phyloP scores from a whole-genome alignment of 2,888 invertebrate species.

The Halictus quadricinctus region DNA sequence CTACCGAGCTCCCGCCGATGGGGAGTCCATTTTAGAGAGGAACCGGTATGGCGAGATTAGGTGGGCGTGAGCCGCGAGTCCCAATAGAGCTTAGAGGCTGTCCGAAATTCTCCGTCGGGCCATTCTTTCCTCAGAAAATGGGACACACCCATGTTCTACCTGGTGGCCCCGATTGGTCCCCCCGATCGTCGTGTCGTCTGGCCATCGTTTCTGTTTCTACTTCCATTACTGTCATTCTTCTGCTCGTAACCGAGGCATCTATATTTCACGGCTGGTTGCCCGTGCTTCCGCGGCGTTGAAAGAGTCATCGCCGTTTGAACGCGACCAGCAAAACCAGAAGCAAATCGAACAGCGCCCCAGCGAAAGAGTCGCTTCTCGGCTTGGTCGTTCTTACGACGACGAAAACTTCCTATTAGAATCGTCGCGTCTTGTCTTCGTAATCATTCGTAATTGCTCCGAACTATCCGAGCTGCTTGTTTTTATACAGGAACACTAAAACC shows the following conservation, averaged over 20 bases:
- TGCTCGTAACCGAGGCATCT: slow-evolving; percentile 53
- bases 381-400: not conserved
- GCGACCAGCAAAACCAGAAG: not conserved
- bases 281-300: slow-evolving; percentile 50
- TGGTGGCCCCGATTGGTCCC: slow-evolving; percentile 36
- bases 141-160: slow-evolving; percentile 55
- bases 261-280: slow-evolving; percentile 55
- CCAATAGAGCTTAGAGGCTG: slow-evolving; percentile 51
- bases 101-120: slow-evolving; percentile 60
- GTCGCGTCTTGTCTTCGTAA: not conserved
- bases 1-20: not conserved
- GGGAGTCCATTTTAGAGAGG: slow-evolving; percentile 4
- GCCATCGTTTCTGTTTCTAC: slow-evolving; percentile 69
- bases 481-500: no score
- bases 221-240: slow-evolving; percentile 68
- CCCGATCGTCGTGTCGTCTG: slow-evolving; percentile 32
- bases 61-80: slow-evolving; percentile 30
- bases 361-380: not conserved
- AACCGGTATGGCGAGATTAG: slow-evolving; percentile 45
- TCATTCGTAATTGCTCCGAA: not conserved
- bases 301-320: slow-evolving; percentile 37
- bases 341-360: not conserved
- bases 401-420: not conserved
- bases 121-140: slow-evolving; percentile 25
- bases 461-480: not conserved